Base-by-base conservation (phyloP, 2,113 vertebrate species). In the Hymenochirus boettgeri region DNA sequence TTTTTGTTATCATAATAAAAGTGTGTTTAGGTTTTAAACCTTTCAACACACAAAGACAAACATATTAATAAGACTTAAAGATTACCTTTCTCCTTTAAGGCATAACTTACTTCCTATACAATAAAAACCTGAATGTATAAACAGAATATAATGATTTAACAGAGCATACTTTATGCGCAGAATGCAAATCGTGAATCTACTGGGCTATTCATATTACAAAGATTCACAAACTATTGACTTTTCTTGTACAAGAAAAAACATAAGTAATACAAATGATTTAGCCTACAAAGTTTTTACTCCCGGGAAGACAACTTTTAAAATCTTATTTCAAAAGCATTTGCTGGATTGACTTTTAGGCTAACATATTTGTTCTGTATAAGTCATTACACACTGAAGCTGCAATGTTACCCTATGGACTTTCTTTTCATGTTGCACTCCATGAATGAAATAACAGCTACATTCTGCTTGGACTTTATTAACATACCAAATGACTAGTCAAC, bases 341-440 rank as follows among this genome's bases (percentile, higher is more conserved):
- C 19, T 33, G 21, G 18, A 51, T 24, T 35, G 47, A 52, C 50
- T 63, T 39, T 63, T 19, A 53, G 31, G 61, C 54, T 63, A 45
- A 45, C 23, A 53, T 42, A 63, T 45, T 45, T 63, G 18, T 63
- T 63, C 17, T 22, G 15, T 45, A 45, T 62, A 39, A 27, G 33
- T 42, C 50, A 55, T 19, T 53, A 53, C 31, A 62, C 12, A 22
- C 31, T 19, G 10, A 45, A 29, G 35, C 35, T 55, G 23, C n/a
- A 42, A 53, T 26, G 35, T 58, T 24, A 15, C 33, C 35, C 24
- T 17, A 55, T 55, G 51, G 35, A 29, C 24, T 64, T 64, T 31
- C 51, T 64, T 47, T 64, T 45, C 12, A 45, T 54, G 50, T 22
- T 45, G 51, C 17, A 22, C 22, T 22, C 17, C 50, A 54, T 47